These are phyloP conservation scores for Aricia agestis DNA, from an alignment of 1,140 invertebrate genomes.

Conservation along the genomic window DNA sequence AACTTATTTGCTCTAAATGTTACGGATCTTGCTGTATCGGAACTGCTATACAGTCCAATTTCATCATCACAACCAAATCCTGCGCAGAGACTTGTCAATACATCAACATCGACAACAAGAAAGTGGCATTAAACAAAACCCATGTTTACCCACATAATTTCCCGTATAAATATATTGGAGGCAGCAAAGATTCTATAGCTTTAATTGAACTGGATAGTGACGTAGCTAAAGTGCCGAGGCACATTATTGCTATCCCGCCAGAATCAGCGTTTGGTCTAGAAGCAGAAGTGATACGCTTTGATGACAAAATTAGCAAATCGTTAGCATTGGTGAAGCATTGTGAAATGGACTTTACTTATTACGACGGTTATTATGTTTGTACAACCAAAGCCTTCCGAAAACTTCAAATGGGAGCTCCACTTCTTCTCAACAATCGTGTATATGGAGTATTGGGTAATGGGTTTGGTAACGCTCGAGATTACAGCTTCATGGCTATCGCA, in stretches of 20 bases:
- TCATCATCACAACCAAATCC: conserved; percentile 40
- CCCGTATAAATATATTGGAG: neutral
- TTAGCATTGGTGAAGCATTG: conserved; percentile 22
- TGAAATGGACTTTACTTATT: conserved; percentile 20
- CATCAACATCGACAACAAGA: conserved; percentile 19
- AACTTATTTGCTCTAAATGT: conserved; percentile 25
- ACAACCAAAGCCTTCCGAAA: conserved; percentile 18
- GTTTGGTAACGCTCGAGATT: conserved; percentile 27
- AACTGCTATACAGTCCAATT: conserved; percentile 33
- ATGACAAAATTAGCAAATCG: neutral
- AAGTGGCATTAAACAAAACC: conserved; percentile 23
- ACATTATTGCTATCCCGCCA: neutral
- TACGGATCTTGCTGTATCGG: conserved; percentile 35
- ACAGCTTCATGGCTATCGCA: conserved; percentile 33
- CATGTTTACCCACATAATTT: conserved; percentile 27
- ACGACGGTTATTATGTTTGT: conserved; percentile 37
- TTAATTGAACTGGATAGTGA: neutral
- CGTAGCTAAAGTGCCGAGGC: neutral
- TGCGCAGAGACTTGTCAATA: conserved; percentile 40
- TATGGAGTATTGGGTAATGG: conserved; percentile 32
- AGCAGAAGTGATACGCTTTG: neutral
- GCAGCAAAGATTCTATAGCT: neutral
- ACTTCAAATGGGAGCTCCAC: conserved; percentile 38
- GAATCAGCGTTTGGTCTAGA: neutral
- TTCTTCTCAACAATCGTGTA: conserved; percentile 34